Evolutionary conservation across 92 coral and sea anemone species (phyloP), one percentile per base, ranked within the genome.

Genomic region (Palythoa grandis): DNA sequence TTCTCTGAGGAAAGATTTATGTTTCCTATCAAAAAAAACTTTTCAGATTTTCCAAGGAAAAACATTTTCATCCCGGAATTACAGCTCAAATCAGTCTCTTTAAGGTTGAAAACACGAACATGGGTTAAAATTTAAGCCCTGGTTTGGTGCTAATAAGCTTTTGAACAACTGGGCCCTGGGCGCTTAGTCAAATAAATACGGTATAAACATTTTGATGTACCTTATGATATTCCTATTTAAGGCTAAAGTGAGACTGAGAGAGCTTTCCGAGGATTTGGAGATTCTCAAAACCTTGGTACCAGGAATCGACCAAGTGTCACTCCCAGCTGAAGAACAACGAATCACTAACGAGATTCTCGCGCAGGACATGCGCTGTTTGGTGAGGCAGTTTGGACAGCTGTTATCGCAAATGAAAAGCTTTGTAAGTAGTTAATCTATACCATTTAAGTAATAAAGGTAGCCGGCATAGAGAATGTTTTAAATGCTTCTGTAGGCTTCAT

Each of bases 221-320:
- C 50, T 43, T 1, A 43, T 63, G 24, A 24, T 8, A 2, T 19
- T 63, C 5, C 47, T 17, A 7, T 72, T 43, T 5, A 17, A 72
- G 77, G 77, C 77, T n/a, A 56, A 72, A 7, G 25, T 72, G 14
- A 40, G 77, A 11, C 77, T 72, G 54, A 72, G 15, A 17, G 77
- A 72, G 11, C 77, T 72, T 52, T 20, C 77, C 13, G 77, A 72
- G 54, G 77, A 72, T 38, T 72, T 72, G 77, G 56, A 72, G 20
- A 72, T 72, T 39, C 77, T 72, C 13, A 72, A 72, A 53, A 38
- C 53, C 77, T 53, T 72, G 77, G 77, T 72, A 15, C 77, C 77
- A 11, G 54, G 52, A 53, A 72, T 72, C n/a, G 24, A 19, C 57
- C 77, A 40, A 39, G 77, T 17, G 54, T 39, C 53, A 11, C 77